phyloP scores from a whole-genome alignment of 2,888 invertebrate genomes.

The Acrobasis repandana region DNA sequence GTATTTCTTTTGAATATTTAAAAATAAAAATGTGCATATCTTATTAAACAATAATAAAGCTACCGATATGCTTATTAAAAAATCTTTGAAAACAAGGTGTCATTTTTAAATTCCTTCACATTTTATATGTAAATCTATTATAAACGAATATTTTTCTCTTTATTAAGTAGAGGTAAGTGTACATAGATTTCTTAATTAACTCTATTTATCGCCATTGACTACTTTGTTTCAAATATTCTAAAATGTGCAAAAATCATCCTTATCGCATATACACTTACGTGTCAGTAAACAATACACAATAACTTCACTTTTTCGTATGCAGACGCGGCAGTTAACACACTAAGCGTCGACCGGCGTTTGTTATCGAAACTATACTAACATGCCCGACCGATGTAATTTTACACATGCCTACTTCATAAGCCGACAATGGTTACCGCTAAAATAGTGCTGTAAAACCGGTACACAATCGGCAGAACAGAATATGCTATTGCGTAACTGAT shows the following conservation, averaged over 20 bases:
- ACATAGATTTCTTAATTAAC: too few relatives aligned
- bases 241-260: neutral
- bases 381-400: conserved; percentile 27
- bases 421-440: conserved; percentile 59
- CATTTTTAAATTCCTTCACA: too few relatives aligned
- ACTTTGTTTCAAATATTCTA: neutral
- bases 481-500: conserved; percentile 60
- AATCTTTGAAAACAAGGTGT: too few relatives aligned
- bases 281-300: neutral
- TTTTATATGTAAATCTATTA: too few relatives aligned
- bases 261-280: conserved; percentile 2
- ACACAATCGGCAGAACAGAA: conserved; percentile 48
- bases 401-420: conserved; percentile 31
- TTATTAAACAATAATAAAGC: too few relatives aligned
- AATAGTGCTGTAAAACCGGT: conserved; percentile 61
- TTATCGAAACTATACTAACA: conserved; percentile 35
- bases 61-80: too few relatives aligned
- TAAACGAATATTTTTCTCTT: too few relatives aligned
- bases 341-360: conserved; percentile 32
- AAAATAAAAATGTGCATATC: too few relatives aligned
- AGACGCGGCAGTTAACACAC: conserved; percentile 14
- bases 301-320: conserved; percentile 3
- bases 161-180: too few relatives aligned
- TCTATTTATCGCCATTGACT: neutral
- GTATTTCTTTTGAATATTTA: too few relatives aligned